Evolutionary conservation across 2,797 vertebrate species (phyloP).

Genomic region (Sebastes dallii): DNA sequence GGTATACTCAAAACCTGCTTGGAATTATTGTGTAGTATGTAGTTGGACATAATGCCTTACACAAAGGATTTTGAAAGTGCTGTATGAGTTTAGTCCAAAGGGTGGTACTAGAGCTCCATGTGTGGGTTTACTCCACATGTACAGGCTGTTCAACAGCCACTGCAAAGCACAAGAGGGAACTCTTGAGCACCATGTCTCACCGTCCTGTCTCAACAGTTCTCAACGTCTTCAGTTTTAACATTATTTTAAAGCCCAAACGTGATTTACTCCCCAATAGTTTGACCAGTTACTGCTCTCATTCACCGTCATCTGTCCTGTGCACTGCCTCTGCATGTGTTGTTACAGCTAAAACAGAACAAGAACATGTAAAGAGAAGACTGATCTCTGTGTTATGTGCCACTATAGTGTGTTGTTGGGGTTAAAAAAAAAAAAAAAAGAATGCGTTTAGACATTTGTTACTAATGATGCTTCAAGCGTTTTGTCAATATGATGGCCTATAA

Average conservation of each 20-base stretch:
- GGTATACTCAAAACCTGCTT: background rate
- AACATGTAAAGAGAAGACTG: background rate
- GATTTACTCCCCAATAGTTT: background rate
- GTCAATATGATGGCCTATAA: conserved; percentile 4
- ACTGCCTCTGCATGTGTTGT: background rate
- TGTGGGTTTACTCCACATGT: background rate
- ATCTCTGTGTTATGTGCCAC: background rate
- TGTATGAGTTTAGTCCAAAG: conserved; percentile 9
- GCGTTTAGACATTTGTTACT: background rate
- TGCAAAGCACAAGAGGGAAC: background rate
- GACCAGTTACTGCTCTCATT: background rate
- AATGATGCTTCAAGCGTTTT: background rate
- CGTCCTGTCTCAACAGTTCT: background rate
- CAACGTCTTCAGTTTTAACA: background rate
- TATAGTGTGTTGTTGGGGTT: background rate
- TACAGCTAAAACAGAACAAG: background rate
- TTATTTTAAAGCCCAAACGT: background rate
- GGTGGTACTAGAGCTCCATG: conserved; percentile 39
- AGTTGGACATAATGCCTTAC: background rate
- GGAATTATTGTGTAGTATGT: background rate
- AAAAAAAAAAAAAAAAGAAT: background rate
- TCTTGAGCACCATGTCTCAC: background rate
- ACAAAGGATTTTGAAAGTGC: background rate
- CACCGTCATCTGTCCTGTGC: background rate
- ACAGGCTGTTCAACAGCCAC: background rate